Evolutionary conservation across 2,113 vertebrate species (phyloP).

Genomic region (Eonycteris spelaea): DNA sequence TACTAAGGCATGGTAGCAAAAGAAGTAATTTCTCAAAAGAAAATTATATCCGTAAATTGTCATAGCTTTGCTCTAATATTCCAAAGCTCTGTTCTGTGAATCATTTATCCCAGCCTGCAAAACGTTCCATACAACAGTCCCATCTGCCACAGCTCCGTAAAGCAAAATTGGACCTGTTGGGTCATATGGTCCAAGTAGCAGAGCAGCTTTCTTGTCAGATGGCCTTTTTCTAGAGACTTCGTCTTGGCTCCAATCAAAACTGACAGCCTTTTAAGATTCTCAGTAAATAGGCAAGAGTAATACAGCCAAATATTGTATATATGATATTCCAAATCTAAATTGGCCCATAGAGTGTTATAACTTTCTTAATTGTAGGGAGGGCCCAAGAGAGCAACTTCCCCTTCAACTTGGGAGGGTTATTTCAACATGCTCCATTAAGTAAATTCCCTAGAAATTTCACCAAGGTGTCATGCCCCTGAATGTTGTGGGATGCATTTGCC

Average conservation of each 20-base stretch:
- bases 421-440: neutral
- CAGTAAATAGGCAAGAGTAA: neutral
- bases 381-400: neutral
- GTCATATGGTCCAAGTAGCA: neutral
- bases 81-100: neutral
- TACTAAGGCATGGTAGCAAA: neutral
- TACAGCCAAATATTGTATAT: neutral
- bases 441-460: neutral
- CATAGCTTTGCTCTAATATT: neutral
- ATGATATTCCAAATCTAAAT: neutral
- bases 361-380: neutral
- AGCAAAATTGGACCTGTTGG: neutral
- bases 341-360: neutral
- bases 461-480: neutral
- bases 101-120: neutral
- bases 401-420: neutral
- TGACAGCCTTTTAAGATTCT: neutral
- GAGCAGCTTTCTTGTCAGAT: neutral
- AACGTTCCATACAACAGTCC: neutral
- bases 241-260: neutral
- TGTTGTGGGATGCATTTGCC: neutral
- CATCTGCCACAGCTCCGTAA: neutral
- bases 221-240: neutral
- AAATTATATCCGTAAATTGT: neutral
- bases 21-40: neutral